Evolutionary conservation across 2,797 vertebrate genomes (phyloP), one percentile per base, ranked within the genome.

Genomic region (Chelidonichthys spinosus): DNA sequence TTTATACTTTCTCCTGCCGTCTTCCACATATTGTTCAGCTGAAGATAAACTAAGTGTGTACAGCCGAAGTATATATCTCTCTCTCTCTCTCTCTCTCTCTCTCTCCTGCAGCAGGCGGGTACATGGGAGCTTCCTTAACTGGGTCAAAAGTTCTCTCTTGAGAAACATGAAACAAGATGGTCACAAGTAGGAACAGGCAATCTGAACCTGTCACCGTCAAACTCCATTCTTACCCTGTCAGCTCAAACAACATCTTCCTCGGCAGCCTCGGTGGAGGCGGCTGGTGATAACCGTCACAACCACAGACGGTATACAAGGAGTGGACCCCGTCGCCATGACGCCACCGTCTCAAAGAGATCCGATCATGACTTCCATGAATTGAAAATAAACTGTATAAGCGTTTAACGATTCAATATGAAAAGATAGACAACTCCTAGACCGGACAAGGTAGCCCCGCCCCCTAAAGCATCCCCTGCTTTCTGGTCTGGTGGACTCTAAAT

Each of bases 101-200:
- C 54, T 64, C 56, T 74, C 42, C 72, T 72, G 60, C 43, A 73
- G 63, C 11, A 47, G 46, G 43, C 62, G 47, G 14, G 59, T 50
- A 17, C 78, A 83, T 9, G 47, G 50, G 55, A 46, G 39, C 37
- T 50, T 66, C 69, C 60, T 55, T 83, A 90, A 90, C 84, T 90
- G 87, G 89, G 87, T 90, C 87, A 89, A 63, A 89, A 77, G 55
- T 71, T 63, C 49, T 69, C 87, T 87, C 89, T 71, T 46, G 82
- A 85, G 87, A 86, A 25, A 56, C 63, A 47, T 40, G 74, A 85
- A 81, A 72, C 43, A 79, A 81, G 74, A 76, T 63, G 74, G 76
- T 74, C 79, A 50, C 60, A 59, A 75, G 81, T 90, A 77, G 71
- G 86, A 85, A 78, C 61, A 62, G 67, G 63, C 75, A 82, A 46